Evolutionary conservation across 2,888 invertebrate genomes (phyloP), one percentile per base, ranked within the genome.

Genomic region (Ennomos quercinarius): DNA sequence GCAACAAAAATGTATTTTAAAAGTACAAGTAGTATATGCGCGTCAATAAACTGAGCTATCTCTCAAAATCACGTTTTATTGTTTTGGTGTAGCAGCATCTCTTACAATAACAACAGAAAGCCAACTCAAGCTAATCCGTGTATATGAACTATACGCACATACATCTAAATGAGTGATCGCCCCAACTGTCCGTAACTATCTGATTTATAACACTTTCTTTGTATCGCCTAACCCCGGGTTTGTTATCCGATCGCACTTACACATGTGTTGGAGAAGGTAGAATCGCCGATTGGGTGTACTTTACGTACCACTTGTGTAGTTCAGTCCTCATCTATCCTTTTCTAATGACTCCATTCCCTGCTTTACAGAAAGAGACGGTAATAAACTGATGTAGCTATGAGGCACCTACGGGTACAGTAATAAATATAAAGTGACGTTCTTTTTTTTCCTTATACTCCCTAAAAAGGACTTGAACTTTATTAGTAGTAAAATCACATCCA

Each of bases 121-220:
- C 44, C 17, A 44, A 45, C 27, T 45, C 39, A 13, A 50, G 50
- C 39, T 34, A 39, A 48, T 48, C 54, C 51, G 36, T 11, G 37
- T 51, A 43, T 54, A 54, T 44, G 36, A 42, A 42, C 34, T 43
- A 36, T 27, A 39, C 50, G 55, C 12, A 63, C 57, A 64, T 68
- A 61, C 57, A 66, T 66, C 64, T 64, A 57, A 57, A 66, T 66
- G 68, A 68, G 64, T 48, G 66, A 68, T 68, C 42, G 63, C 55
- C 49, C 12, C 39, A 50, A 56, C 66, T 66, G 64, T 64, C 66
- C 44, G 63, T 61, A 61, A 46, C 57, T 63, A 55, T 61, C 63
- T 66, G 68, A 68, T 66, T 68, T 68, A 68, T 68, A 57, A 44
- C 59, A 53, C 43, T 61, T 63, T 59, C 66, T 68, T 68, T 68